Evolutionary conservation across 2,113 vertebrate genomes (phyloP), one percentile per base, ranked within the genome.

Genomic region (Nyctibius bracteatus): DNA sequence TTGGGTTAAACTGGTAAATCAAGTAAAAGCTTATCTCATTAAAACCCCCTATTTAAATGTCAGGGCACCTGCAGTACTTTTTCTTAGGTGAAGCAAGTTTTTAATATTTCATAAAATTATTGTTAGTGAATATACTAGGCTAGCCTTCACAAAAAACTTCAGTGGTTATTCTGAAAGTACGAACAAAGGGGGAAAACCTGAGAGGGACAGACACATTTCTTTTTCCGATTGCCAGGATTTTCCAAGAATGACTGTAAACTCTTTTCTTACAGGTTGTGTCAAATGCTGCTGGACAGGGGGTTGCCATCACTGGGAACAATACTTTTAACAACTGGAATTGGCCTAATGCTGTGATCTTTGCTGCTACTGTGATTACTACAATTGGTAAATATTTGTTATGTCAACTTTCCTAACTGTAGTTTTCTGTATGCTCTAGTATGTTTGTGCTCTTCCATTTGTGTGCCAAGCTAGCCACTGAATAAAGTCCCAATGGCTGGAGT

Each of bases 311-410:
- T 2, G 99, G 99, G 81, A 99, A 98, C 84, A 99, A 98, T 92
- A 99, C 99, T 44, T 99, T 99, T 92, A 99, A 99, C 97, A 99
- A 99, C 97, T 99, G 99, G 99, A 99, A 99, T 91, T 99, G 99
- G 99, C 99, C 99, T 37, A 99, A 99, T 3, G 99, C 99, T 2
- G 99, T 99, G 90, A 99, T 99, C 94, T 99, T 99, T 91, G 99
- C 99, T 49, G 99, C 99, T 86, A 99, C 99, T 1, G 99, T 99
- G 78, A 99, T 99, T 95, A 99, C 99, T 47, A 99, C 99, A 28
- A 99, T 99, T 0, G 99, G 99, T 99, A 96, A 95, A 97, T 92
- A 81, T 84, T 61, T 49, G 65, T 33, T 39, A 1, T 5, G 13
- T 78, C 17, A 78, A 1, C 43, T 87, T 70, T 44, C 27, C 27